Base-by-base conservation (phyloP, 2,888 invertebrate species). In the Operophtera brumata region DNA sequence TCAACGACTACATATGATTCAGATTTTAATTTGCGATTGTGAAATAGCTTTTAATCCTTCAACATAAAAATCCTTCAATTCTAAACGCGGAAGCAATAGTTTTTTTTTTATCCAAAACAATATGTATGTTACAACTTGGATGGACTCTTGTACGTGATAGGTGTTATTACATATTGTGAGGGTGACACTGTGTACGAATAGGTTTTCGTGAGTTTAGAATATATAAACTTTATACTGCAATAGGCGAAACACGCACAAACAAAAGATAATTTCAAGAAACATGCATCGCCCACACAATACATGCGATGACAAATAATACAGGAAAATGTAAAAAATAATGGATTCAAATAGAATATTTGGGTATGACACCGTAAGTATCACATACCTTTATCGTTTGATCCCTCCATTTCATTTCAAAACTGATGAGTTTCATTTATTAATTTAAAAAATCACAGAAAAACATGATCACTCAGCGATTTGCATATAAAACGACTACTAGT, bases 321-420 rank as follows among this genome's bases (percentile, higher is more conserved):
- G 65, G 61, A 77, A 76, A 80, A 77, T 71, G 75, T 62, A 39
- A 61, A 58, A 58, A 67, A 69, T 60, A 52, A 40, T 52, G 4
- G n/a, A 7, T 36, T 42, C 34, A 48, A 41, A 34, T 37, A 28
- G 26, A 37, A 9, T 9, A 36, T 45, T 58, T 32, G 1, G 10
- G 1, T 6, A 44, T 32, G 42, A 28, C 47, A 36, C 1, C 0
- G n/a, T 43, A 30, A 40, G 34, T 7, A 36, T 46, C 46, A 69
- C 75, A 72, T 70, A 85, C 89, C 84, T 77, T 81, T 84, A 64
- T 53, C 53, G 62, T 78, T 79, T 64, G 75, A 65, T 73, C 68
- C 78, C 77, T 88, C 88, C 89, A 89, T 89, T 82, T 85, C 83
- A 84, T 86, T 76, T 77, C 82, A 79, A 77, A 73, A 71, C 49